phyloP scores from a whole-genome alignment of 2,888 invertebrate species.

The Orchesellides sinensis region DNA sequence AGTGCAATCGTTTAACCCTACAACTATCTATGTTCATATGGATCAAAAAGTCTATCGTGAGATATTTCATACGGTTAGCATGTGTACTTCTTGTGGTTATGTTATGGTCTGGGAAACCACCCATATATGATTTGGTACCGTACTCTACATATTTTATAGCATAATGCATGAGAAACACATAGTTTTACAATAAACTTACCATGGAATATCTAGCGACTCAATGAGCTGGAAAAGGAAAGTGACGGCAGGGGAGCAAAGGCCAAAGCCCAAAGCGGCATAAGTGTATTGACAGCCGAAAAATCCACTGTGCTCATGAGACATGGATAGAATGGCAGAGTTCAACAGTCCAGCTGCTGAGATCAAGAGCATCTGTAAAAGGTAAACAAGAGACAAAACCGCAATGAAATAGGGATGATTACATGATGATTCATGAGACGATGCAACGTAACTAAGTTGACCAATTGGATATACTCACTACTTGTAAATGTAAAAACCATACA shows the following conservation, averaged over 20 bases:
- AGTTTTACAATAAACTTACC: constrained; percentile 62
- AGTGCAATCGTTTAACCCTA: no score
- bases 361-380: constrained; percentile 72
- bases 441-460: no score
- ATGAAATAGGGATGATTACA: neutral
- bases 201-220: constrained; percentile 69
- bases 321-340: constrained; percentile 71
- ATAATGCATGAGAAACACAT: neutral
- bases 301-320: constrained; percentile 72
- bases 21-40: no score
- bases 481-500: no score
- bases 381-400: constrained; percentile 15
- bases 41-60: no score
- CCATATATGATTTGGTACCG: no score
- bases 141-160: no score
- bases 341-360: constrained; percentile 74
- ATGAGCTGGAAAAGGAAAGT: constrained; percentile 68
- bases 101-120: no score
- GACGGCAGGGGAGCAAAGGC: constrained; percentile 68
- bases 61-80: no score
- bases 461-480: no score
- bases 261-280: constrained; percentile 72
- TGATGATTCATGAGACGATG: no score
- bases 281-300: constrained; percentile 73
- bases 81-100: no score